Conservation (phyloP, 2,797 vertebrate species). For the Urosaurus nigricauda region DNA sequence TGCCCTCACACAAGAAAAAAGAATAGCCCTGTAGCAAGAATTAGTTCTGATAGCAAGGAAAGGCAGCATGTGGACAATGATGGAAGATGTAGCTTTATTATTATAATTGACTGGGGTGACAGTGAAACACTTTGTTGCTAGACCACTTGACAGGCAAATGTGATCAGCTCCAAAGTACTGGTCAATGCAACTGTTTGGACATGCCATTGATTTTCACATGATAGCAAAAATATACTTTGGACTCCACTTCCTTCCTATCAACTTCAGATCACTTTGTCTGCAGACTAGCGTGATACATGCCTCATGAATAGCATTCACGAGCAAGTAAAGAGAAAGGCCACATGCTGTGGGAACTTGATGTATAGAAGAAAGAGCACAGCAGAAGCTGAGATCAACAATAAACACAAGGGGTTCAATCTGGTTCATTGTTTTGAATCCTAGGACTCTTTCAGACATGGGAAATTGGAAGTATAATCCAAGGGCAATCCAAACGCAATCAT, state of each 20-base stretch:
- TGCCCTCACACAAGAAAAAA: conserved; percentile 22
- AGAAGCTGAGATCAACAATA: not conserved
- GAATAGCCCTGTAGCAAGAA: not conserved
- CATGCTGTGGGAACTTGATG: not conserved
- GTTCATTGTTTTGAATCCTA: not conserved
- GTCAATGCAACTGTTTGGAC: not conserved
- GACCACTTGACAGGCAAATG: not conserved
- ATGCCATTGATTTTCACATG: not conserved
- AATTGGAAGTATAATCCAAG: no score
- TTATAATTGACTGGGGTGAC: conserved; percentile 1
- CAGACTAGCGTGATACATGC: rapidly evolving
- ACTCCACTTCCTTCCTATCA: not conserved
- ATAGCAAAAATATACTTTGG: no score
- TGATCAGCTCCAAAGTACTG: not conserved
- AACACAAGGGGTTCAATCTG: no score
- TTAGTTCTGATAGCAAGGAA: not conserved
- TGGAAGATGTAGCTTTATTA: conserved; percentile 6
- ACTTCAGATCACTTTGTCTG: not conserved
- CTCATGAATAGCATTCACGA: not conserved
- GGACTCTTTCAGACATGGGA: no score
- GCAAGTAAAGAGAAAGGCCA: not conserved
- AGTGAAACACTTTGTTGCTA: not conserved
- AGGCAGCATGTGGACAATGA: conserved; percentile 16
- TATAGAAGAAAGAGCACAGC: rapidly evolving
- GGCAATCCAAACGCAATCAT: no score